Conservation (phyloP, 1,140 invertebrate species). For the Drosophila pseudoananassae region DNA sequence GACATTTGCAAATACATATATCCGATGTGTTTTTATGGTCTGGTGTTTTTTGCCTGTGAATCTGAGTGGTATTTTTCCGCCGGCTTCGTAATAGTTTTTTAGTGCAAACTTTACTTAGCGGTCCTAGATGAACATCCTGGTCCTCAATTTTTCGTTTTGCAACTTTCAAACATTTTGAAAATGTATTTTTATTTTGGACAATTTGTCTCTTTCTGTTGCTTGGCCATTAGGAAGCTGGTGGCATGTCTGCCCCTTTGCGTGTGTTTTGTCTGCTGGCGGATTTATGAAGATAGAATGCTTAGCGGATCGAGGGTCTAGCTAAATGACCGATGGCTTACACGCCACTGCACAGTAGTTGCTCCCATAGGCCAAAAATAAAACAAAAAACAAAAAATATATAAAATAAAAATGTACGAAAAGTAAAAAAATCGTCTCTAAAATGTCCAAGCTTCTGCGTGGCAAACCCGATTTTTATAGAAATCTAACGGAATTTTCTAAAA, state of each 20-base stretch:
- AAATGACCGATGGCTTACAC: constrained; percentile 43
- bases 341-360: too few species aligned
- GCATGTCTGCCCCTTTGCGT: neutral
- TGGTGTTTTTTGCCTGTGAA: constrained; percentile 47
- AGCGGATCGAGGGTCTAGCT: constrained; percentile 55
- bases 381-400: too few species aligned
- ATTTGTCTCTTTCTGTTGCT: constrained; percentile 14
- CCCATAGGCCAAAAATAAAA: too few species aligned
- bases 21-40: neutral
- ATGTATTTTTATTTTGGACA: constrained; percentile 60
- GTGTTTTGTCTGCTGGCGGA: constrained; percentile 60
- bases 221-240: neutral
- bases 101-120: constrained; percentile 72
- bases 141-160: constrained; percentile 57
- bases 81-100: constrained; percentile 66
- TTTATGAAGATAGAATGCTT: constrained; percentile 82
- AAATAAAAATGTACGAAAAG: too few species aligned
- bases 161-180: constrained; percentile 68
- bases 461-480: too few species aligned
- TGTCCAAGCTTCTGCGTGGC: too few species aligned
- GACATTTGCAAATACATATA: constrained; percentile 53
- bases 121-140: constrained; percentile 13
- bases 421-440: too few species aligned
- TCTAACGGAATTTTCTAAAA: too few species aligned
- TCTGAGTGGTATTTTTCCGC: constrained; percentile 56